Evolutionary conservation across 2,797 vertebrate species (phyloP).

Genomic region (Platyrinchus mystaceus): DNA sequence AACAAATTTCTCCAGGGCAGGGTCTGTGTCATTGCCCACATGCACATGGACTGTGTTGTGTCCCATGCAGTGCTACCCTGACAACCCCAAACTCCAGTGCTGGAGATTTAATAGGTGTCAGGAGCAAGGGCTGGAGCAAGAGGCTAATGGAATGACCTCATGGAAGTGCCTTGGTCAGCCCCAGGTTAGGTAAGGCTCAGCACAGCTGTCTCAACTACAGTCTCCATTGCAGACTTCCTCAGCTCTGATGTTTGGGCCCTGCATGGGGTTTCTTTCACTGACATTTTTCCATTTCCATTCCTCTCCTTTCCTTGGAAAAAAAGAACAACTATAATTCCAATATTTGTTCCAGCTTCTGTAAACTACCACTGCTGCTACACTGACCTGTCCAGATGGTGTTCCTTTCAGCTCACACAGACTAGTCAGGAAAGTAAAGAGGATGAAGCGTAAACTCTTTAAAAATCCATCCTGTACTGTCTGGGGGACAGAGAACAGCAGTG

Average conservation of each 20-base stretch:
- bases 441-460: neutral
- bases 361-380: neutral
- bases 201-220: slow-evolving; percentile 60
- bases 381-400: slow-evolving; percentile 21
- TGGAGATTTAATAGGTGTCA: slow-evolving; percentile 59
- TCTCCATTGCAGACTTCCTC: slow-evolving; percentile 61
- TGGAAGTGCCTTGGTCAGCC: slow-evolving; percentile 54
- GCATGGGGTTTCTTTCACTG: neutral
- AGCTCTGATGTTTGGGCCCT: slow-evolving; percentile 20
- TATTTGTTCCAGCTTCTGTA: slow-evolving; percentile 35
- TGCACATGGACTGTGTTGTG: neutral
- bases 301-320: slow-evolving; percentile 35
- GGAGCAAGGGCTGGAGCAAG: slow-evolving; percentile 25
- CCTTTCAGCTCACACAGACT: neutral
- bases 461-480: neutral
- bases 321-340: neutral
- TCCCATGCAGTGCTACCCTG: neutral
- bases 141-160: slow-evolving; percentile 49
- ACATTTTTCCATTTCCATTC: slow-evolving; percentile 54
- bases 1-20: neutral
- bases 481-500: neutral
- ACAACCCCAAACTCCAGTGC: slow-evolving; percentile 7
- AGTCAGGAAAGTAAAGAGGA: neutral
- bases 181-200: slow-evolving; percentile 46
- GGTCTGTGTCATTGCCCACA: neutral